Evolutionary conservation across 2,797 vertebrate genomes (phyloP).

Genomic region (Lepus oiostolus): DNA sequence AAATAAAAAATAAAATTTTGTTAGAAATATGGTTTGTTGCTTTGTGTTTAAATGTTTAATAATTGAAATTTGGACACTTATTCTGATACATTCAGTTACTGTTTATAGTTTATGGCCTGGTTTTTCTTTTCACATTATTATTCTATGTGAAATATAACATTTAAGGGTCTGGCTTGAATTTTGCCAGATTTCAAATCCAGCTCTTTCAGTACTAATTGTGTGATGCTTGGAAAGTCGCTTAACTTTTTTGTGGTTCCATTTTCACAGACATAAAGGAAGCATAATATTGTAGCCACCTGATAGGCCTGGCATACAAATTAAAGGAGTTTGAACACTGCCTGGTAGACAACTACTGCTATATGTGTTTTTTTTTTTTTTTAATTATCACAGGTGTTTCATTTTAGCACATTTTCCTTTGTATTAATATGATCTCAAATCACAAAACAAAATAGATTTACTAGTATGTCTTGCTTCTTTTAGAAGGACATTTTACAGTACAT

Average conservation of each 20-base stretch:
- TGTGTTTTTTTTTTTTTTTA: not conserved
- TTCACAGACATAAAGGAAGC: not conserved
- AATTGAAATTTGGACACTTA: not conserved
- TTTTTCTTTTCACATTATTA: not conserved
- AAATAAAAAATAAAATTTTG: not conserved
- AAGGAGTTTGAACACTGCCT: not conserved
- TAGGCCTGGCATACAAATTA: not conserved
- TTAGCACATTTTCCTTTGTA: not conserved
- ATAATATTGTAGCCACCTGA: not conserved
- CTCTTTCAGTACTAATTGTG: not conserved
- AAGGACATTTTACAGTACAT: not conserved
- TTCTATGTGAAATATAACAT: not conserved
- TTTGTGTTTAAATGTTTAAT: not conserved
- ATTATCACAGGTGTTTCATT: not conserved
- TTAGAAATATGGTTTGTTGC: not conserved
- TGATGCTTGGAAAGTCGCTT: not conserved
- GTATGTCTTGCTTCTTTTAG: not conserved
- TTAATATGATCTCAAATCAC: not conserved
- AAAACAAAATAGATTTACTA: not conserved
- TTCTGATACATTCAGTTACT: not conserved
- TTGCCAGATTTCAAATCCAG: not conserved
- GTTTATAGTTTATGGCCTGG: not conserved
- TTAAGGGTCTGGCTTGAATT: not conserved
- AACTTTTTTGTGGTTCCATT: not conserved
- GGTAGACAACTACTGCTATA: not conserved